Conservation (phyloP, 2,797 vertebrate genomes). For the Remorina albescens region DNA sequence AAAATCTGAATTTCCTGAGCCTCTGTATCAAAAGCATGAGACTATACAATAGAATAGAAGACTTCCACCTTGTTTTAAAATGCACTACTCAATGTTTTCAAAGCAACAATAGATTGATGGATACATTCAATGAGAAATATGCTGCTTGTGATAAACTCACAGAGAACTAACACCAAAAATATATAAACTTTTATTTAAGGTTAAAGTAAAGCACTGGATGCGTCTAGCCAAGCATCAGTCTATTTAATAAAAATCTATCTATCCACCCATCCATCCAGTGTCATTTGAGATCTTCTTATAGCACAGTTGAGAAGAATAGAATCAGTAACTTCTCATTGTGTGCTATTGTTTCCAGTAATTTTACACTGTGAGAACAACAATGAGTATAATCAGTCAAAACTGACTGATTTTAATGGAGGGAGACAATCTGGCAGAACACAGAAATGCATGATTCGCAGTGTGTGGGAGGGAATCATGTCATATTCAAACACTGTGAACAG, state of each 20-base stretch:
- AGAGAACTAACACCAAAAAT: neutral
- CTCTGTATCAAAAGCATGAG: neutral
- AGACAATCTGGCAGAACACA: conserved; percentile 46
- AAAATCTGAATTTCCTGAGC: too few relatives aligned
- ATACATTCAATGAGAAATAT: neutral
- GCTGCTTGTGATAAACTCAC: neutral
- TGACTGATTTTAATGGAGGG: conserved; percentile 50
- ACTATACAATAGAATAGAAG: neutral
- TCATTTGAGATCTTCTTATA: neutral
- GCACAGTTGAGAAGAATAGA: conserved; percentile 13
- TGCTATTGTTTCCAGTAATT: conserved; percentile 33
- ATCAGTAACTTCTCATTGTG: conserved; percentile 23
- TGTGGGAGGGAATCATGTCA: conserved; percentile 48
- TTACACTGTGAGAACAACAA: conserved; percentile 43
- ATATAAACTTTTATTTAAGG: too few relatives aligned
- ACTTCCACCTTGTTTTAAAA: neutral
- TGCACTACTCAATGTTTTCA: neutral
- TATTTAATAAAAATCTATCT: too few relatives aligned
- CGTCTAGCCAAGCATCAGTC: neutral
- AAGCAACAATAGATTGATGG: neutral
- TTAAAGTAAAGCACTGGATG: neutral
- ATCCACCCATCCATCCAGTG: neutral
- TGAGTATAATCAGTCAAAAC: conserved; percentile 43
- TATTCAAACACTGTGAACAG: conserved; percentile 38
- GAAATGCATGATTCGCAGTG: conserved; percentile 53